These are phyloP conservation scores for Chaunax sp. DNA, from an alignment of 2,797 vertebrate genomes.

Conservation along the genomic window DNA sequence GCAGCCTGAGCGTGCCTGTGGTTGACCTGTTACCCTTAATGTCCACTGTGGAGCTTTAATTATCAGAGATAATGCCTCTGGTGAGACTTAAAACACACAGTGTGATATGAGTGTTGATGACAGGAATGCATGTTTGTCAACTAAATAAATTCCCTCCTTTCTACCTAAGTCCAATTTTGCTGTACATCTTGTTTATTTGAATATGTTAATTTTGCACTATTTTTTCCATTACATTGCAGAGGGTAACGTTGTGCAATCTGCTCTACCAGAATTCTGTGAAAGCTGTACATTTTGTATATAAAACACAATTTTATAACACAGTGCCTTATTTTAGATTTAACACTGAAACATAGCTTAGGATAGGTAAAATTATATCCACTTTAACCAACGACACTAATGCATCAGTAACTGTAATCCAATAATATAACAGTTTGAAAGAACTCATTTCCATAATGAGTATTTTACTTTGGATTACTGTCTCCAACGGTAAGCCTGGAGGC, in stretches of 20 bases:
- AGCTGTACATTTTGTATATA: neutral
- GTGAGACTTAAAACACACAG: constrained; percentile 13
- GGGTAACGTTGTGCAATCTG: neutral
- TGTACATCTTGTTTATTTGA: neutral
- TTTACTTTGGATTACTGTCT: too few species aligned
- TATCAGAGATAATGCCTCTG: constrained; percentile 49
- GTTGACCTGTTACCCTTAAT: constrained; percentile 57
- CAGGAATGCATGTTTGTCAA: constrained; percentile 12
- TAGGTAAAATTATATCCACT: too few species aligned
- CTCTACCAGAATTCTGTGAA: neutral
- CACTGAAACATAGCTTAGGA: too few species aligned
- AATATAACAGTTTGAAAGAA: neutral
- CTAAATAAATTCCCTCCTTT: constrained; percentile 1
- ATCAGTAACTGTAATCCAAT: neutral
- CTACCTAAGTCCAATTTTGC: neutral
- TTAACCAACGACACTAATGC: neutral
- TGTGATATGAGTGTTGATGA: constrained; percentile 30
- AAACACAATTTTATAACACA: too few species aligned
- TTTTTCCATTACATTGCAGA: neutral
- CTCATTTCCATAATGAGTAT: neutral
- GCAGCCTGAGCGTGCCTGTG: constrained; percentile 59
- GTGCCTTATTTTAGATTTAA: too few species aligned
- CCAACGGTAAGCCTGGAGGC: too few species aligned
- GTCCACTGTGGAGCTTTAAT: constrained; percentile 53
- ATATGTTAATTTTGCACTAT: neutral